A percentile compares a stretch with the other conserved stretches of the same genome.
phyloP scores from a whole-genome alignment of 2,113 vertebrate genomes.

The Caracal caracal region DNA sequence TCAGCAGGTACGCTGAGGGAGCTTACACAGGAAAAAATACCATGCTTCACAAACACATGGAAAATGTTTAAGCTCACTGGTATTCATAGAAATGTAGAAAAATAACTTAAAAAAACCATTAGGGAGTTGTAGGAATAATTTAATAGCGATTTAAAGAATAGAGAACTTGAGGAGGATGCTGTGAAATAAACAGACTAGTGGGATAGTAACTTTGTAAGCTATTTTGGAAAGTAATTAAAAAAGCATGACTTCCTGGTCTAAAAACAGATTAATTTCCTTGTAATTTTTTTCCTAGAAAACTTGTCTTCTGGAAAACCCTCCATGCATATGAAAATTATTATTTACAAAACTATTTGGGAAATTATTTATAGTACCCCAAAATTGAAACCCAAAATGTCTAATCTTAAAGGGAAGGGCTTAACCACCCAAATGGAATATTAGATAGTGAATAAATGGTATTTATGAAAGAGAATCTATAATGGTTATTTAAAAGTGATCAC shows the following conservation, averaged over 20 bases:
- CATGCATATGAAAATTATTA: background rate
- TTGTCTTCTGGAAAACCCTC: background rate
- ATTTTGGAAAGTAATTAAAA: slow-evolving; percentile 32
- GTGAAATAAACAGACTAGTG: background rate
- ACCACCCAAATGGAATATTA: background rate
- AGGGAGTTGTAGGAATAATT: background rate
- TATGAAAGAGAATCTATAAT: background rate
- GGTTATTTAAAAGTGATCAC: background rate
- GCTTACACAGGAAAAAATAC: background rate
- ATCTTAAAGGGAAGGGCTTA: background rate
- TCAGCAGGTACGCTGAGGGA: background rate
- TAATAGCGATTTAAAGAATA: background rate
- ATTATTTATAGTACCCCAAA: background rate
- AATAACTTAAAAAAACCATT: background rate
- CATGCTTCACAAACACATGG: background rate
- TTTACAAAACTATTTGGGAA: background rate
- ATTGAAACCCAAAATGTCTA: background rate
- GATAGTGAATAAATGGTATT: background rate
- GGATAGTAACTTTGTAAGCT: background rate
- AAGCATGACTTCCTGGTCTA: background rate
- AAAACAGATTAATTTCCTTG: background rate
- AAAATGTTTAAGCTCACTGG: background rate
- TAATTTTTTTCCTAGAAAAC: background rate
- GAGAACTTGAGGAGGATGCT: background rate
- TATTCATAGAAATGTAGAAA: background rate